phyloP scores from a whole-genome alignment of 2,797 vertebrate species.

The Lepidocolaptes lacrymiger region DNA sequence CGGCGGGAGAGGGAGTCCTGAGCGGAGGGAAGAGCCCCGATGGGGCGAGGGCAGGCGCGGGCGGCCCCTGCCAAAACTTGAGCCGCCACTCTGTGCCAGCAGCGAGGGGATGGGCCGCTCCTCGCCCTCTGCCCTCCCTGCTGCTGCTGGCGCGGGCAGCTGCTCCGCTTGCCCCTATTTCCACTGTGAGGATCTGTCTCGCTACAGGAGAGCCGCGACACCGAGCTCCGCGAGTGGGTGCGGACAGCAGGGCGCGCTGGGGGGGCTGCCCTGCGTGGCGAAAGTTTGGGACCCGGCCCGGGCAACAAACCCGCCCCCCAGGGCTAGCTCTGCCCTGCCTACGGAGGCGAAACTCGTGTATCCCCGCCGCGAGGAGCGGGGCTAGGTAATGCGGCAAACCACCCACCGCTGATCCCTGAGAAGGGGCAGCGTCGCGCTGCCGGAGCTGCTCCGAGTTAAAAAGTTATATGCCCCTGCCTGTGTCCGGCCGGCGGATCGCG shows the following conservation, averaged over 20 bases:
- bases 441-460: not conserved
- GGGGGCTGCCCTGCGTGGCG: no score
- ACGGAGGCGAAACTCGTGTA: not conserved
- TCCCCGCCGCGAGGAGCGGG: not conserved
- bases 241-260: not conserved
- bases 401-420: not conserved
- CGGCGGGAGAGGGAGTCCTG: not conserved
- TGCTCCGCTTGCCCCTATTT: not conserved
- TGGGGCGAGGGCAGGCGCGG: not conserved
- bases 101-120: not conserved
- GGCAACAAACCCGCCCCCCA: not conserved
- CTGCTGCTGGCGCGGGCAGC: not conserved
- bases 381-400: not conserved
- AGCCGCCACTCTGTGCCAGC: not conserved
- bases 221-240: not conserved
- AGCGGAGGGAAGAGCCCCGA: not conserved
- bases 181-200: not conserved
- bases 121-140: not conserved
- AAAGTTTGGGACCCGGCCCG: not conserved
- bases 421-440: not conserved
- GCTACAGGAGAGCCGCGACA: not conserved
- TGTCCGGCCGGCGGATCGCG: not conserved
- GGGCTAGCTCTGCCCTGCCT: not conserved
- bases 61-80: not conserved
- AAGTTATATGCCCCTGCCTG: not conserved